Base-by-base conservation (phyloP, 2,797 vertebrate genomes). In the Leuciscus waleckii region DNA sequence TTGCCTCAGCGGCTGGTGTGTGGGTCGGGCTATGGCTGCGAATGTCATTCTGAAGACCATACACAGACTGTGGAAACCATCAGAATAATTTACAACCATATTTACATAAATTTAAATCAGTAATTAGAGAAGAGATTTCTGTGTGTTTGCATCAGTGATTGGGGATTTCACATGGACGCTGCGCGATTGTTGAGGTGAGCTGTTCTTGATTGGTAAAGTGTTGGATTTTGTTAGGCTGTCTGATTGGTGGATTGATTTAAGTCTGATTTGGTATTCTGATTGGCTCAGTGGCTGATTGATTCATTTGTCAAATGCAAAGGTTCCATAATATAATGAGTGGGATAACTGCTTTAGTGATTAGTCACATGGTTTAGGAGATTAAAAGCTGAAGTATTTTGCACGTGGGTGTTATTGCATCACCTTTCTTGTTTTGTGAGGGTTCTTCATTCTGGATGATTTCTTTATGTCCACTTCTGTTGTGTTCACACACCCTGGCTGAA, bases 391-490 rank as follows among this genome's bases (percentile, higher is more conserved):
- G 23, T 76, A 17, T 54, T 76, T 65, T 76, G 77, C 3, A 29
- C 16, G 17, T 37, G 54, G 6, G 32, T 32, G 75, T 70, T 65
- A 37, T 19, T 70, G 29, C 7, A 46, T 75, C 90, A 98, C 98
- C 96, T 99, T 99, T 93, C 97, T 96, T 76, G 97, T 98, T 97
- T 98, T 98, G 93, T 98, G 98, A n/a, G 97, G 98, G 89, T 99
- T 99, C 95, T 96, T 97, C 97, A 98, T 99, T 94, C 98, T 96
- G 90, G 98, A 99, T 69, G 98, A 99, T 89, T 99, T 99, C 95
- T 99, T 99, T 91, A 99, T 99, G 94, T 99, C 98, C 86, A 98
- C 97, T 95, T 99, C 98, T 51, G 97, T 99, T 56, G 98, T 99
- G 92, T 99, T 99, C 92, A 99, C 98, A 94, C 98, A 99, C 88